A percentile compares a stretch with the other conserved stretches of the same genome.
These are phyloP conservation scores for Calliphora vicina DNA, from an alignment of 1,140 invertebrate species.

Conservation along the genomic window DNA sequence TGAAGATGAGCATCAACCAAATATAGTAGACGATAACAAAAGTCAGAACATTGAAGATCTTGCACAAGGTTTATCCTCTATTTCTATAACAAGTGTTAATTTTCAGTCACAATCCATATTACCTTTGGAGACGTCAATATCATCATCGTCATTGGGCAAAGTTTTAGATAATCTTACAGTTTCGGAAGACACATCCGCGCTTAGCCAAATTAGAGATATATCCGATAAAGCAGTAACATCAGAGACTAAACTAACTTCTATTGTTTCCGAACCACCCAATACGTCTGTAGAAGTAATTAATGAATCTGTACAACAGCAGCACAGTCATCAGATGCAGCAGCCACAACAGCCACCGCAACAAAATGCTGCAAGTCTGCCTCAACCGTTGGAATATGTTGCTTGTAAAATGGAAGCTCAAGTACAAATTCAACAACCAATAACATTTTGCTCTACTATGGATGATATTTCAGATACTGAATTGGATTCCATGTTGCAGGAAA, in stretches of 20 bases:
- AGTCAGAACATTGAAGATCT: constrained; percentile 45
- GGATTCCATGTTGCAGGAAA: constrained; percentile 62
- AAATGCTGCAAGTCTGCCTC: neutral
- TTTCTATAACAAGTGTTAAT: constrained; percentile 51
- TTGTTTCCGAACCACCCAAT: constrained; percentile 10
- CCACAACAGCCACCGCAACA: neutral
- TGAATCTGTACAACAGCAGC: neutral
- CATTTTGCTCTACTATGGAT: constrained; percentile 62
- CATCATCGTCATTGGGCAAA: constrained; percentile 52
- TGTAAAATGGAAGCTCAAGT: neutral
- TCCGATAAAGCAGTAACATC: neutral
- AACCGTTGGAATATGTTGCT: neutral
- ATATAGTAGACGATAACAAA: neutral
- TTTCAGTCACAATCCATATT: constrained; percentile 49
- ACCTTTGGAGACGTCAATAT: constrained; percentile 50
- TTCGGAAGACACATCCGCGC: constrained; percentile 22
- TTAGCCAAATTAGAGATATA: constrained; percentile 32
- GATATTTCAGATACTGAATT: constrained; percentile 62
- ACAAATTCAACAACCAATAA: constrained; percentile 49
- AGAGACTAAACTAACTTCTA: neutral
- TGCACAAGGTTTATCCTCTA: constrained; percentile 55
- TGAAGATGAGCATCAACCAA: constrained; percentile 38
- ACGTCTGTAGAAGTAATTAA: neutral
- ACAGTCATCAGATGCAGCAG: too few relatives aligned
- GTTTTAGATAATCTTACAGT: constrained; percentile 53